Percentiles rank a stretch among this genome's conserved stretches.
Evolutionary conservation across 2,797 vertebrate species (phyloP).

Genomic region (Limnodromus scolopaceus): DNA sequence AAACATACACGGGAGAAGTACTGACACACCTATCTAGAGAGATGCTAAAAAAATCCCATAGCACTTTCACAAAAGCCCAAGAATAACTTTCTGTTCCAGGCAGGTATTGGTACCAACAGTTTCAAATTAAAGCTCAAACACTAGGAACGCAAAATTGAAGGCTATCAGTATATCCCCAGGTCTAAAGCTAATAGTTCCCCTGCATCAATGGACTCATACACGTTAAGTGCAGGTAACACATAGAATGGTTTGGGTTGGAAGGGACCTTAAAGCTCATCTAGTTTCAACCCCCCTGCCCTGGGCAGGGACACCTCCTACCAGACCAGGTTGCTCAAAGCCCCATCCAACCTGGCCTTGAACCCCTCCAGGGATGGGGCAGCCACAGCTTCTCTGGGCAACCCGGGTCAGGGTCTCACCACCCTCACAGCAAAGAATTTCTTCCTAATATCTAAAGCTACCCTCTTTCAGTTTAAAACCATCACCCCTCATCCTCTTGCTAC

Average conservation of each 20-base stretch:
- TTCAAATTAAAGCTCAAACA: not conserved
- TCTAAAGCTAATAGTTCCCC: fast-evolving
- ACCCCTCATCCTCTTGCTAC: not conserved
- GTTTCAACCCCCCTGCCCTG: not conserved
- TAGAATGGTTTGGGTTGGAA: not conserved
- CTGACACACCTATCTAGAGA: not conserved
- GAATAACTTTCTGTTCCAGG: not conserved
- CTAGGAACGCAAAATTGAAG: not conserved
- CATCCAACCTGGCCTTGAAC: not conserved
- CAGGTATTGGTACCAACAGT: not conserved
- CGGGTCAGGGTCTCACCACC: not conserved
- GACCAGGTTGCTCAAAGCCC: not conserved
- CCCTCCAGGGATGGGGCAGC: not conserved
- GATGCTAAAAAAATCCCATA: not conserved
- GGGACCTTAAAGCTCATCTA: not conserved
- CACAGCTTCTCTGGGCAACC: not conserved
- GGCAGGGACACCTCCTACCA: not conserved
- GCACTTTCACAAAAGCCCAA: not conserved
- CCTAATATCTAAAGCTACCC: not conserved
- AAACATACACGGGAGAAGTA: fast-evolving
- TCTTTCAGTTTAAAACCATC: not conserved
- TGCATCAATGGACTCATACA: fast-evolving
- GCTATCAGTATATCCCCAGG: fast-evolving
- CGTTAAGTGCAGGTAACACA: fast-evolving
- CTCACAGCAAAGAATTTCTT: not conserved